Conservation (phyloP, 2,797 vertebrate species). For the Chanos chanos region DNA sequence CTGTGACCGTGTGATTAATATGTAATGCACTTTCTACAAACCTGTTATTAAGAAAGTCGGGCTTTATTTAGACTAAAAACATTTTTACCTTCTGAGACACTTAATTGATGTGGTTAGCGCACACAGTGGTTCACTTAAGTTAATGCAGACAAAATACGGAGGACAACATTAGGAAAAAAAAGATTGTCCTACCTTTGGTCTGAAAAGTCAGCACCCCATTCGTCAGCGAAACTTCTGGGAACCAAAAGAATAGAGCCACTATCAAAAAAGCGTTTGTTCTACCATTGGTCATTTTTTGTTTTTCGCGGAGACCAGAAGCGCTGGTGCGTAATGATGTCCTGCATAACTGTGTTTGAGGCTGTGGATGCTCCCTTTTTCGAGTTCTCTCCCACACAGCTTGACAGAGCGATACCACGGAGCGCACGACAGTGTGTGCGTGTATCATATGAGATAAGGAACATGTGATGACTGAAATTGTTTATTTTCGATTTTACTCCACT, state of each 20-base stretch:
- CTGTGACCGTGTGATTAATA: no score
- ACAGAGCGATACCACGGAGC: conserved; percentile 53
- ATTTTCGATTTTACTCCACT: conserved; percentile 43
- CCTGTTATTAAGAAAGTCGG: no score
- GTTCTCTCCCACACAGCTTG: conserved; percentile 24
- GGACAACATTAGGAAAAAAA: no score
- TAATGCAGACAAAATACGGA: no score
- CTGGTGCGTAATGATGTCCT: conserved; percentile 19
- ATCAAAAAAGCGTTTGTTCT: conserved; percentile 42
- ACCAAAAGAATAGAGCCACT: conserved; percentile 44
- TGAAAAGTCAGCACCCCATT: conserved; percentile 47
- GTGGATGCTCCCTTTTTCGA: conserved; percentile 18
- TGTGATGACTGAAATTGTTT: conserved; percentile 58
- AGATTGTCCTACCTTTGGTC: conserved; percentile 62
- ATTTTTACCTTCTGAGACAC: no score
- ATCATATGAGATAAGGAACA: conserved; percentile 57
- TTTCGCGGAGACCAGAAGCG: conserved; percentile 38
- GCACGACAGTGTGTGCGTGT: conserved; percentile 52
- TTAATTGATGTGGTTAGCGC: no score
- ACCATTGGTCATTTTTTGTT: conserved; percentile 62
- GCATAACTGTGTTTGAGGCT: conserved; percentile 51
- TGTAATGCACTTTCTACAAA: no score
- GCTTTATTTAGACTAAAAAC: no score
- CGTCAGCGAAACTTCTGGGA: neutral
- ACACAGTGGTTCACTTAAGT: no score